Evolutionary conservation across 2,888 invertebrate species (phyloP).

Genomic region (Ochlodes sylvanus): DNA sequence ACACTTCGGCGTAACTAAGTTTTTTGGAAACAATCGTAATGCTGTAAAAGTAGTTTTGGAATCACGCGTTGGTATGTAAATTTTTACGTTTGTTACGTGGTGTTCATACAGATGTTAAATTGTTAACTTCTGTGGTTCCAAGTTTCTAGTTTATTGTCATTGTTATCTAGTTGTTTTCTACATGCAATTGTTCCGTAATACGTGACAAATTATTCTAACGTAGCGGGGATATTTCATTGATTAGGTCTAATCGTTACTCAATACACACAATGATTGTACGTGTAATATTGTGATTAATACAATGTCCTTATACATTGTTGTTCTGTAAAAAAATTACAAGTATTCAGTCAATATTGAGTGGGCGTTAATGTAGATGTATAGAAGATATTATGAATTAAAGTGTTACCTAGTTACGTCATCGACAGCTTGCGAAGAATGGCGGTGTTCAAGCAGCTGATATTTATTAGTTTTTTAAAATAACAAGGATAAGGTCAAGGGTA

Average conservation of each 20-base stretch:
- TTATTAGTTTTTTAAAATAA: too few species aligned
- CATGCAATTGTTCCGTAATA: constrained; percentile 4
- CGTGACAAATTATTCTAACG: constrained; percentile 2
- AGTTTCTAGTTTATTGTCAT: constrained; percentile 28
- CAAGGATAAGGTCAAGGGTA: too few species aligned
- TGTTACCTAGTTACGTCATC: too few species aligned
- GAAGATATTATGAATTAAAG: too few species aligned
- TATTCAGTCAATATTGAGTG: too few species aligned
- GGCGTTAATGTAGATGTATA: too few species aligned
- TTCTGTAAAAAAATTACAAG: too few species aligned
- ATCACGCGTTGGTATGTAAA: constrained; percentile 69
- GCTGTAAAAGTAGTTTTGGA: constrained; percentile 51
- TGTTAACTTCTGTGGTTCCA: constrained; percentile 37
- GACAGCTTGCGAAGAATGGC: too few species aligned
- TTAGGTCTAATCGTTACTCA: neutral
- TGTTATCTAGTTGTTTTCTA: neutral
- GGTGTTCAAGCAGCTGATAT: too few species aligned
- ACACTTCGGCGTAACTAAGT: constrained; percentile 36
- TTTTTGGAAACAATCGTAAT: constrained; percentile 47
- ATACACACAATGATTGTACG: too few species aligned
- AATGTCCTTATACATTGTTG: too few species aligned
- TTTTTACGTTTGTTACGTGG: constrained; percentile 63
- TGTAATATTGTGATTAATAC: too few species aligned
- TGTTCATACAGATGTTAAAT: constrained; percentile 55
- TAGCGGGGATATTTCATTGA: neutral